Percentiles rank a stretch among this genome's conserved stretches.
These are phyloP conservation scores for Callimorpha dominula DNA, from an alignment of 2,888 invertebrate genomes.

Conservation along the genomic window DNA sequence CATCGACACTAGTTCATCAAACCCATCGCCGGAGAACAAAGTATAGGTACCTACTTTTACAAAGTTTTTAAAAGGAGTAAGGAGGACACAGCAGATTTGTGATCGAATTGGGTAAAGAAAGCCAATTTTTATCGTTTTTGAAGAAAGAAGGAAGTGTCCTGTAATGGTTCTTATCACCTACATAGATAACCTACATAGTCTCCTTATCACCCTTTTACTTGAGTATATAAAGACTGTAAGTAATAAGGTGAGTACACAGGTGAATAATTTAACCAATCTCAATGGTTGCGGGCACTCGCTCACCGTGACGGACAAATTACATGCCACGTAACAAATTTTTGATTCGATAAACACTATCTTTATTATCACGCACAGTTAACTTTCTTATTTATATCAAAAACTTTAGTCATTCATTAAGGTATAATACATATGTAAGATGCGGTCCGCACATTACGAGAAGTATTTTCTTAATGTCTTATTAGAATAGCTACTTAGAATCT, in stretches of 20 bases:
- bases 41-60: background rate
- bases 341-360: conserved; percentile 52
- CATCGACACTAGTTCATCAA: no score
- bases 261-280: conserved; percentile 42
- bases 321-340: conserved; percentile 47
- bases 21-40: background rate
- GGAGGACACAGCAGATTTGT: background rate
- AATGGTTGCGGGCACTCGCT: conserved; percentile 30
- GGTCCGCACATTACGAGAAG: conserved; percentile 5
- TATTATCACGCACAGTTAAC: conserved; percentile 43
- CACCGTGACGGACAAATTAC: conserved; percentile 51
- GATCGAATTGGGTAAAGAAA: background rate
- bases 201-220: background rate
- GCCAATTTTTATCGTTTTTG: no score
- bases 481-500: conserved; percentile 43
- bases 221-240: conserved; percentile 9
- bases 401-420: conserved; percentile 36
- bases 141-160: no score
- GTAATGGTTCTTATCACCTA: no score
- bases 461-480: conserved; percentile 48
- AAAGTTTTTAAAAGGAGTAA: background rate
- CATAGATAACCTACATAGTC: no score
- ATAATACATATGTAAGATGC: conserved; percentile 22
- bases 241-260: conserved; percentile 24
- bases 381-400: conserved; percentile 48